A percentile compares a stretch with the other conserved stretches of the same genome.
These are phyloP conservation scores for Dipodomys spectabilis DNA, from an alignment of 2,113 vertebrate genomes.

Conservation along the genomic window DNA sequence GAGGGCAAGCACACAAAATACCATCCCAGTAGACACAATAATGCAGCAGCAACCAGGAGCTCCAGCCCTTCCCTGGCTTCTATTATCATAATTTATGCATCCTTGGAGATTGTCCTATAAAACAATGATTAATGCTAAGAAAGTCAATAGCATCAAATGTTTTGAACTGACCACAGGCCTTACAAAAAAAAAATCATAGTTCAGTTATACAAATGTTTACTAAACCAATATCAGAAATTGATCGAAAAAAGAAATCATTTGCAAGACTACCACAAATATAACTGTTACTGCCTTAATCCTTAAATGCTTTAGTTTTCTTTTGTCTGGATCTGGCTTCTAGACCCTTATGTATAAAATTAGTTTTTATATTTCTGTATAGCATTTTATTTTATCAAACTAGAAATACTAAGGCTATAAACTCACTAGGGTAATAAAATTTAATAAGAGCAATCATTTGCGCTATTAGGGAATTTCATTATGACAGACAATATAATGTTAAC, in stretches of 20 bases:
- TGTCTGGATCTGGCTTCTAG: constrained; percentile 38
- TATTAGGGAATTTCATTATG: constrained; percentile 61
- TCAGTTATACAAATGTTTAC: constrained; percentile 58
- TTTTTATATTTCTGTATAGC: constrained; percentile 16
- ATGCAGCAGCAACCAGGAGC: constrained; percentile 34
- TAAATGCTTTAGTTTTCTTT: constrained; percentile 45
- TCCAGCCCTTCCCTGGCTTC: background rate
- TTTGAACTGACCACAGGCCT: constrained; percentile 62
- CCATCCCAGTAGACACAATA: constrained; percentile 66
- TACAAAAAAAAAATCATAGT: constrained; percentile 26
- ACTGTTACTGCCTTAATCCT: constrained; percentile 44
- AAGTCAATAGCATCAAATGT: constrained; percentile 59
- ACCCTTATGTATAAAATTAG: constrained; percentile 13
- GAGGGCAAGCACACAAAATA: constrained; percentile 48
- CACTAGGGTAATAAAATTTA: constrained; percentile 67
- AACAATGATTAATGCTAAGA: constrained; percentile 67
- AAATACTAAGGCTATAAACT: constrained; percentile 10
- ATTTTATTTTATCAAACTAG: constrained; percentile 66
- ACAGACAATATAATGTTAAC: constrained; percentile 47
- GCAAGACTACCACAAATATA: constrained; percentile 2
- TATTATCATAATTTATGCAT: constrained; percentile 71
- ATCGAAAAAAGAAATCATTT: constrained; percentile 51
- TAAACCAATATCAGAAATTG: constrained; percentile 33
- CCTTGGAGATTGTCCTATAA: constrained; percentile 62
- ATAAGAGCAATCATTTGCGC: constrained; percentile 55